Evolutionary conservation across 2,888 invertebrate species (phyloP), one percentile per base, ranked within the genome.

Genomic region (Drosophila suboccidentalis): DNA sequence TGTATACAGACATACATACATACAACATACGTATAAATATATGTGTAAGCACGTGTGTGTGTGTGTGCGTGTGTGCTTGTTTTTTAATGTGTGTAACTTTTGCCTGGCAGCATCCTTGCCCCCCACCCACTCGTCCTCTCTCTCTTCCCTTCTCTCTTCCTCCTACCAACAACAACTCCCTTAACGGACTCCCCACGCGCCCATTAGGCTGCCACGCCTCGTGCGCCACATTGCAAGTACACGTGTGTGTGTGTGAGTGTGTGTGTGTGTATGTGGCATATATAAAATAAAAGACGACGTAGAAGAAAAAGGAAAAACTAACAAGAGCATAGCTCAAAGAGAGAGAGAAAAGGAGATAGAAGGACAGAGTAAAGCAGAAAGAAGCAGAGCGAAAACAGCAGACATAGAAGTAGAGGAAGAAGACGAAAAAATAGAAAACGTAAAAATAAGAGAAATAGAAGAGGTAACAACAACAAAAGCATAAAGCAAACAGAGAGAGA

Each of bases 151-250:
- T 29, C 8, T 29, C 29, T 29, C 29, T 8, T 8, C 29, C 29
- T 29, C 29, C 6, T 22, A 1, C 32, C 13, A 9, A 26, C 34
- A 9, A 26, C 34, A 19, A 19, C 22, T 43, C 19, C 22, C 5
- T 8, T 22, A 2, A 36, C n/a, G n/a, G 22, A 5, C 46, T 38
- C 41, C 13, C 38, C 17, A 13, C 19, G 10, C 32, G 11, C 57
- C 47, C 71, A 53, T 63, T 53, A 41, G 29, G 44, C 75, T 67
- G 77, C 75, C 77, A 76, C 75, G 75, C 75, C 75, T 71, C 60
- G 59, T 67, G 76, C 61, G 66, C 76, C 71, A 71, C 65, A 75
- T 71, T 74, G 75, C 70, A 75, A 70, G 64, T 70, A 64, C 53
- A 17, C 5, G 61, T 75, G 70, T 54, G 53, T 41, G 34, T 9